Conservation (phyloP, 1,140 invertebrate genomes). For the Leptonema lineaticorne region DNA sequence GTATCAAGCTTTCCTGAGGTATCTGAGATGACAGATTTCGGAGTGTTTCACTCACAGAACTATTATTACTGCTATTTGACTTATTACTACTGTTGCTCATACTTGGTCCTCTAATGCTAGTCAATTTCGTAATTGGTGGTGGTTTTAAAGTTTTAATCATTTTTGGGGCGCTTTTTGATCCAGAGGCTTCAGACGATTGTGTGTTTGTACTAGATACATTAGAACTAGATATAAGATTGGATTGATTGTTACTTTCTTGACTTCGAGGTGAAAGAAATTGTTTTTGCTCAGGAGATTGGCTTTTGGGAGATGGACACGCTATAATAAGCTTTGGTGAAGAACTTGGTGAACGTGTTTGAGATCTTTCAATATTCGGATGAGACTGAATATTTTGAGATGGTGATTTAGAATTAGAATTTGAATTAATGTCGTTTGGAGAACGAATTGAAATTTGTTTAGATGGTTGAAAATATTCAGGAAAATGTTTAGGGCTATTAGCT, state of each 20-base stretch:
- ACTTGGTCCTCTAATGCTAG: conserved; percentile 45
- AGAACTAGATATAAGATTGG: conserved; percentile 51
- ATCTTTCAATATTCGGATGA: conserved; percentile 48
- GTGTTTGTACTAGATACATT: conserved; percentile 50
- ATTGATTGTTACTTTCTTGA: conserved; percentile 48
- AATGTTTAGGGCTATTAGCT: conserved; percentile 36
- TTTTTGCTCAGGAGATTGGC: conserved; percentile 48
- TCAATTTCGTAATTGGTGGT: conserved; percentile 19
- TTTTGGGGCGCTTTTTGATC: conserved; percentile 48
- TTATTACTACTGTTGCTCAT: conserved; percentile 42
- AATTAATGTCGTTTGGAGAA: conserved; percentile 22
- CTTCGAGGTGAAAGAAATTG: conserved; percentile 44
- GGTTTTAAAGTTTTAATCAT: conserved; percentile 46
- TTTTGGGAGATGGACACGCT: conserved; percentile 44
- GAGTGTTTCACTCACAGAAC: background rate
- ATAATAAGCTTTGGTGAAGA: conserved; percentile 56
- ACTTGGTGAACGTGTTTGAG: conserved; percentile 55
- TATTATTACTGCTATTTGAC: background rate
- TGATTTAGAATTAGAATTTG: conserved; percentile 10
- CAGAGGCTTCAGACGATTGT: conserved; percentile 40
- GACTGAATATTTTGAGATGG: conserved; percentile 26
- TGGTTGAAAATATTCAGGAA: conserved; percentile 37
- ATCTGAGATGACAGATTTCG: background rate
- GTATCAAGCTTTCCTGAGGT: conserved; percentile 30
- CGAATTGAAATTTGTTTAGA: conserved; percentile 8